A percentile compares a stretch with the other conserved stretches of the same genome.
These are phyloP conservation scores for Stictocephala bisonia DNA, from an alignment of 2,888 invertebrate species.

Conservation along the genomic window DNA sequence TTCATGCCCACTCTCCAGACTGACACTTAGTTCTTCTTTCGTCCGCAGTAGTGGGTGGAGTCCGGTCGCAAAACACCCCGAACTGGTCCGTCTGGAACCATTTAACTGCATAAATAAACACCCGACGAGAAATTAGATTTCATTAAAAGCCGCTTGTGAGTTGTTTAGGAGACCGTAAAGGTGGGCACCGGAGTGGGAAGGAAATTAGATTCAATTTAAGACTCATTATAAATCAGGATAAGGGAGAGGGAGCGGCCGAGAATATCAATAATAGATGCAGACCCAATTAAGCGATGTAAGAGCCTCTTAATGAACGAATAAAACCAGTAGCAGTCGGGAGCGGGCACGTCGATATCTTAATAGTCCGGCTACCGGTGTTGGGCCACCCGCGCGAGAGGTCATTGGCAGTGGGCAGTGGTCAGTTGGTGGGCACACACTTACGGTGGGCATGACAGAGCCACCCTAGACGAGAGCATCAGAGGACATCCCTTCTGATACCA, in stretches of 20 bases:
- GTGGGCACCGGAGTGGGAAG: conserved; percentile 18
- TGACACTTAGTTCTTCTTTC: no score
- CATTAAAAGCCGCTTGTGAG: conserved; percentile 18
- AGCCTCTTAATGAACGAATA: conserved; percentile 39
- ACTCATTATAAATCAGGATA: conserved; percentile 40
- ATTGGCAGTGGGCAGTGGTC: no score
- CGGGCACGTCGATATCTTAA: conserved; percentile 27
- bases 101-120: not conserved
- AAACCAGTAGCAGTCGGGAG: conserved; percentile 24
- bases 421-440: no score
- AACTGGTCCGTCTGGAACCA: no score
- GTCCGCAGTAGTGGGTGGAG: no score
- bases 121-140: not conserved
- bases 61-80: no score
- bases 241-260: conserved; percentile 26
- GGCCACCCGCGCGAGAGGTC: no score
- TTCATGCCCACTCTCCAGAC: no score
- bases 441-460: no score
- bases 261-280: conserved; percentile 40
- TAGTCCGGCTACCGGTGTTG: conserved; percentile 27
- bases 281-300: conserved; percentile 38
- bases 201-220: conserved; percentile 40
- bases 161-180: conserved; percentile 19
- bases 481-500: no score
- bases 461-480: no score